Evolutionary conservation across 1,140 invertebrate genomes (phyloP).

Genomic region (Hypsibius dujardini): DNA sequence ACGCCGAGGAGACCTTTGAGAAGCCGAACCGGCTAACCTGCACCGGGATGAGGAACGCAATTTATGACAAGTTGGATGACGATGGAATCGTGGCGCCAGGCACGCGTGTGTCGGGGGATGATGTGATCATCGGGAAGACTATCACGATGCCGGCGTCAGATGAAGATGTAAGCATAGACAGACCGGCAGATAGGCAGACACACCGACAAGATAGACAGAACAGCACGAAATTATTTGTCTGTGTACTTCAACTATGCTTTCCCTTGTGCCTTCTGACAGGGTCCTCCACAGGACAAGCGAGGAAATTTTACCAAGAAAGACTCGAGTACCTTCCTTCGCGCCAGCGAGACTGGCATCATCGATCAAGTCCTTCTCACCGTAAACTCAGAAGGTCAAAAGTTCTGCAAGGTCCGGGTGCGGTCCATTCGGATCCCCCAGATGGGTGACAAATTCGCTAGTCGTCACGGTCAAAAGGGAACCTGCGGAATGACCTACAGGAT

Average conservation of each 20-base stretch:
- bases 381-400: constrained; percentile 94
- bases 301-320: constrained; percentile 80
- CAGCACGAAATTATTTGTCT: too few relatives aligned
- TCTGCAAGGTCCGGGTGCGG: constrained; percentile 89
- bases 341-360: constrained; percentile 94
- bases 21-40: constrained; percentile 82
- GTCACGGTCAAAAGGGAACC: constrained; percentile 96
- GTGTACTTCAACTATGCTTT: neutral
- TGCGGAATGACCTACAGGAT: constrained; percentile 94
- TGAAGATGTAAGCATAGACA: constrained; percentile 48
- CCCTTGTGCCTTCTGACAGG: constrained; percentile 14
- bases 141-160: constrained; percentile 88
- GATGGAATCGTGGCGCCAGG: constrained; percentile 97
- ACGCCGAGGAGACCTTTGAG: constrained; percentile 95
- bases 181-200: too few relatives aligned
- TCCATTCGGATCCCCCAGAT: constrained; percentile 97
- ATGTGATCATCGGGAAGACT: constrained; percentile 97
- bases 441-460: constrained; percentile 94
- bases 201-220: too few relatives aligned
- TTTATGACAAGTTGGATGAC: constrained; percentile 95
- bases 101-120: constrained; percentile 90
- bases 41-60: constrained; percentile 80
- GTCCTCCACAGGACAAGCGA: constrained; percentile 55
- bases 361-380: constrained; percentile 80
- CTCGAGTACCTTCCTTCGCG: constrained; percentile 86